Percentiles rank a stretch among this genome's conserved stretches.
Evolutionary conservation across 2,113 vertebrate species (phyloP).

Genomic region (Corythornis madagascariensis): DNA sequence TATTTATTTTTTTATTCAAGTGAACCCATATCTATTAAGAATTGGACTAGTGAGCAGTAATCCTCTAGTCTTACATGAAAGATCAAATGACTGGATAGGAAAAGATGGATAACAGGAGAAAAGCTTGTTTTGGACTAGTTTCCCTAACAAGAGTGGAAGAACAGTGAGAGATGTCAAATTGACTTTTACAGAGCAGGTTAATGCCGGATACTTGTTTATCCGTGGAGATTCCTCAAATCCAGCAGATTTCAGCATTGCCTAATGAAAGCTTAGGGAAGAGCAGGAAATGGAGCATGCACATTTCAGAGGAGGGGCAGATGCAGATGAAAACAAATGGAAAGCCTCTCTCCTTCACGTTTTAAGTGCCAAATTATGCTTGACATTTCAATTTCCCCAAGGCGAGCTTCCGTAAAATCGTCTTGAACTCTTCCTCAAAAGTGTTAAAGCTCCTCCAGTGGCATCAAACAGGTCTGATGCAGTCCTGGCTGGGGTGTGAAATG

Average conservation of each 20-base stretch:
- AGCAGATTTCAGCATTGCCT: constrained; percentile 39
- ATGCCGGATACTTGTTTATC: constrained; percentile 51
- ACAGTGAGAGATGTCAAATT: constrained; percentile 25
- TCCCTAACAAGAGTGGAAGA: constrained; percentile 12
- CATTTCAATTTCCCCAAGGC: constrained; percentile 79
- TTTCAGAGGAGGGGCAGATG: constrained; percentile 48
- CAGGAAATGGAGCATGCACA: constrained; percentile 8
- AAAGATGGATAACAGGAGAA: neutral
- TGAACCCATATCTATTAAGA: neutral
- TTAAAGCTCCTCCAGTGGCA: constrained; percentile 41
- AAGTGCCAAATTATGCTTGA: constrained; percentile 79
- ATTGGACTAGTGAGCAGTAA: neutral
- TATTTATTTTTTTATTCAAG: neutral
- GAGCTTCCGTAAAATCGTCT: constrained; percentile 63
- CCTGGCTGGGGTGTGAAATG: constrained; percentile 6
- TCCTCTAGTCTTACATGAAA: neutral
- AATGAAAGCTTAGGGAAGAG: constrained; percentile 45
- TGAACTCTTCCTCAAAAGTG: constrained; percentile 72
- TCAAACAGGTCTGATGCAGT: constrained; percentile 28
- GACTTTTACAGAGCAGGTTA: constrained; percentile 55
- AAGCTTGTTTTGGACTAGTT: constrained; percentile 30
- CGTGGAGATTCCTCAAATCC: constrained; percentile 53
- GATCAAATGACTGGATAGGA: neutral
- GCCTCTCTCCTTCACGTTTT: constrained; percentile 67
- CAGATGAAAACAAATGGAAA: constrained; percentile 70